phyloP scores from a whole-genome alignment of 2,888 invertebrate genomes.

The Beris chalybata region DNA sequence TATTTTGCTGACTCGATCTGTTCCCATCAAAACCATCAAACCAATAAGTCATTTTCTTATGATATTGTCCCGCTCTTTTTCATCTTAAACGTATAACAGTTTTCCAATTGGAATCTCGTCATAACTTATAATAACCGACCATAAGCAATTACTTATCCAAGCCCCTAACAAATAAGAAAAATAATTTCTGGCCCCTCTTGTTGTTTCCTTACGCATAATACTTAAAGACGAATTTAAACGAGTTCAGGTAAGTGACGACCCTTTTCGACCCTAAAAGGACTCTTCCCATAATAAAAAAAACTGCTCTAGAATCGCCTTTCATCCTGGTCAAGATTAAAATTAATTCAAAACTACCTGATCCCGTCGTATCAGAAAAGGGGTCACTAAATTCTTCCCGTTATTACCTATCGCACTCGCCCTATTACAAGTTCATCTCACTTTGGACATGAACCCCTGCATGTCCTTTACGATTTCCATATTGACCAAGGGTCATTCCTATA shows the following conservation, averaged over 20 bases:
- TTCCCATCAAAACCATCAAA: too few species aligned
- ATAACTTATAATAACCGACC: too few species aligned
- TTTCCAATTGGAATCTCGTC: too few species aligned
- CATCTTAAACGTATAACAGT: too few species aligned
- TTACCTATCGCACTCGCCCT: conserved; percentile 8
- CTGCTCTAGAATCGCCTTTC: conserved; percentile 14
- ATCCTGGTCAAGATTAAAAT: conserved; percentile 19
- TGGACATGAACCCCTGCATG: neutral
- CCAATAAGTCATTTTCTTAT: too few species aligned
- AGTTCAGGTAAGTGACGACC: conserved; percentile 25
- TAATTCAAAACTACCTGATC: conserved; percentile 29
- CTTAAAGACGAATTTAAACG: conserved; percentile 24
- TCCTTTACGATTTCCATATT: conserved; percentile 5
- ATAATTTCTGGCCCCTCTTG: neutral
- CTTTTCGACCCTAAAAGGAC: conserved; percentile 5
- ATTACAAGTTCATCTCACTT: conserved; percentile 23
- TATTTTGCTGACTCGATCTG: too few species aligned
- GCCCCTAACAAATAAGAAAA: too few species aligned
- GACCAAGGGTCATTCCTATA: conserved; percentile 17
- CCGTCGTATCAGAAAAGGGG: conserved; percentile 10
- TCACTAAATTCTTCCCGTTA: conserved; percentile 17
- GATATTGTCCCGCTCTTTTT: too few species aligned
- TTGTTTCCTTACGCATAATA: conserved; percentile 1
- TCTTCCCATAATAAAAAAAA: neutral
- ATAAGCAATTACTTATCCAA: too few species aligned